Base-by-base conservation (phyloP, 2,797 vertebrate species). In the Anableps anableps region DNA sequence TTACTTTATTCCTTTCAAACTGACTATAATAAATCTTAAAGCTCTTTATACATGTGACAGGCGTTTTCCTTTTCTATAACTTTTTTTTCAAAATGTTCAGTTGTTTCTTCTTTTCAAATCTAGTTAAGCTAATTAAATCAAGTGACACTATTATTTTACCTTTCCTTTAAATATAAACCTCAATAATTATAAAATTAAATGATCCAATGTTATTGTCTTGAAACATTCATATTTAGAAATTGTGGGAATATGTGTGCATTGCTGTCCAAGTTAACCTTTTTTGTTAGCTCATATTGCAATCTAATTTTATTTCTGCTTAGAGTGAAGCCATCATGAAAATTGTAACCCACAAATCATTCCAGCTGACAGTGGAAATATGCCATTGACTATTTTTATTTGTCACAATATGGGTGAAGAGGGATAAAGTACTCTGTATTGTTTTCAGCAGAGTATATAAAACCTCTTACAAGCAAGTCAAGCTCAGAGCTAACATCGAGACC, bases 391-490 rank as follows among this genome's bases (percentile, higher is more conserved):
- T 41, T 45, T 70, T 11, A 43, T 70, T 70, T 70, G 41, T 70
- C 66, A 70, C 41, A 70, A 17, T n/a, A 16, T 70, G 13, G 66
- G 66, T 43, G 66, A 70, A 11, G 66, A 43, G 66, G 66, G 31
- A 70, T 70, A 7, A 43, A 70, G 26, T 41, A n/a, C 66, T n/a
- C 23, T 2, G 41, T 70, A 17, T 45, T 45, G 41, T 43, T 70
- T 70, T 70, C 38, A 43, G 66, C 66, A 43, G 66, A 70, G 66
- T 70, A 70, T 45, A 70, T 70, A 45, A 70, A 70, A 45, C 38
- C 3, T 70, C 41, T 70, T 45, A 45, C 66, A 45, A 70, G 66
- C 38, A n/a, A 70, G 38, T 70, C 23, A 4, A 70, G 13, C 66
- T n/a, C 66, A 43, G 23, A 26, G 23, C 10, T 43, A 70, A 45